phyloP scores from a whole-genome alignment of 2,888 invertebrate genomes.

The Tachina fera region DNA sequence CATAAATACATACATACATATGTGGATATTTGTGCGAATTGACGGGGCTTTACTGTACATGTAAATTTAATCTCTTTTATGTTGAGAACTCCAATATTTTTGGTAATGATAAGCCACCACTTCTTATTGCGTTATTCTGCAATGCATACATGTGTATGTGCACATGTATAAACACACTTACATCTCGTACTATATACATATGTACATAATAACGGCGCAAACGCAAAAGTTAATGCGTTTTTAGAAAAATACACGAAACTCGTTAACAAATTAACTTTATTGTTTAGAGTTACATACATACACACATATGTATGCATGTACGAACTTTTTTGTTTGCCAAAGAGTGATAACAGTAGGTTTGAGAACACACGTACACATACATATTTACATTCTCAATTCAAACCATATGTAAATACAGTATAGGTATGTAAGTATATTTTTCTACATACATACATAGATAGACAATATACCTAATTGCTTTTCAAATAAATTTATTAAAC shows the following conservation, averaged over 20 bases:
- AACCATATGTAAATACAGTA: background rate
- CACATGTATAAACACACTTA: background rate
- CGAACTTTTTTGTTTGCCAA: background rate
- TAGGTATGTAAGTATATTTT: background rate
- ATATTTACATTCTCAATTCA: too few relatives aligned
- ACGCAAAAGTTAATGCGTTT: constrained; percentile 52
- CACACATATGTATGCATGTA: too few relatives aligned
- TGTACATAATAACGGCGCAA: constrained; percentile 52
- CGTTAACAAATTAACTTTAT: constrained; percentile 35
- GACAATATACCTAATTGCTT: too few relatives aligned
- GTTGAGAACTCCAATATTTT: constrained; percentile 11
- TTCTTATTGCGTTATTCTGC: constrained; percentile 29
- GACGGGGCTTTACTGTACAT: background rate
- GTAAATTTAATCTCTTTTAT: background rate
- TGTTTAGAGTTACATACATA: background rate
- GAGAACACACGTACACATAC: background rate
- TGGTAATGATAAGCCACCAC: constrained; percentile 32
- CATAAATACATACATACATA: too few relatives aligned
- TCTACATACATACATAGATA: background rate
- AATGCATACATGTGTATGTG: background rate
- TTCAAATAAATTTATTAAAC: too few relatives aligned
- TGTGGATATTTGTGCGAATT: too few relatives aligned
- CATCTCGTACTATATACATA: background rate
- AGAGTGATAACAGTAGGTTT: constrained; percentile 7
- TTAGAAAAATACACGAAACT: constrained; percentile 30